Conservation (phyloP, 2,888 invertebrate species). For the Limulus polyphemus region DNA sequence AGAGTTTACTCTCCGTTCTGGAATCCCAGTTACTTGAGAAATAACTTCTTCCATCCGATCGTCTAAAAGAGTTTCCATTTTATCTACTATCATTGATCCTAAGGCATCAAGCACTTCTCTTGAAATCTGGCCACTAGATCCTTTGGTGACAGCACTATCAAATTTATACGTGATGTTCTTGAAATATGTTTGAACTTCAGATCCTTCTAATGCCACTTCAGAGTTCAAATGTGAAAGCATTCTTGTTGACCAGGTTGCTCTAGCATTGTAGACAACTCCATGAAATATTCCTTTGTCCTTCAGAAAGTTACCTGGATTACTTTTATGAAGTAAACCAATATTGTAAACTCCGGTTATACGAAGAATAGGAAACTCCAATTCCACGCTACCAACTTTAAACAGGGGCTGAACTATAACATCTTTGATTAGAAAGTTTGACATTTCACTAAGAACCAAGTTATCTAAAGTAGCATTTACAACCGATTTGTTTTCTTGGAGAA, state of each 20-base stretch:
- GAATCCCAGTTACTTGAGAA: constrained; percentile 15
- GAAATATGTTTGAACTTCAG: not conserved
- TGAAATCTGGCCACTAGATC: constrained; percentile 3
- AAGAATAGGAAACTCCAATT: constrained; percentile 12
- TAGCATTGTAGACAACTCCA: constrained; percentile 8
- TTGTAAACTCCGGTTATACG: constrained; percentile 10
- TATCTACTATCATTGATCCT: constrained; percentile 14
- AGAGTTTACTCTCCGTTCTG: constrained; percentile 1
- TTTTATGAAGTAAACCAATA: constrained; percentile 10
- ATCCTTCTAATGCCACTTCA: not conserved
- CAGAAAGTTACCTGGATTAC: constrained; percentile 12
- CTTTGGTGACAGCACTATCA: constrained; percentile 7
- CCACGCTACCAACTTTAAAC: constrained; percentile 9
- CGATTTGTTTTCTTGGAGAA: constrained; percentile 15
- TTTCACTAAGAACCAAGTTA: constrained; percentile 12
- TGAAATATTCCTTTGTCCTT: constrained; percentile 18
- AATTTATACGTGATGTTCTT: constrained; percentile 4
- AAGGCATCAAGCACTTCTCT: constrained; percentile 11
- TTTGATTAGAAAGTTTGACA: constrained; percentile 13
- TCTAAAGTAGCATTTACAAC: constrained; percentile 16
- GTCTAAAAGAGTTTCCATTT: constrained; percentile 13
- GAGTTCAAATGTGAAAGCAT: constrained; percentile 1
- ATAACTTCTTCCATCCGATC: constrained; percentile 13
- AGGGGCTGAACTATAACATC: constrained; percentile 18
- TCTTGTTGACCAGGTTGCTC: constrained; percentile 15